Evolutionary conservation across 2,797 vertebrate species (phyloP).

Genomic region (Neosalanx taihuensis): DNA sequence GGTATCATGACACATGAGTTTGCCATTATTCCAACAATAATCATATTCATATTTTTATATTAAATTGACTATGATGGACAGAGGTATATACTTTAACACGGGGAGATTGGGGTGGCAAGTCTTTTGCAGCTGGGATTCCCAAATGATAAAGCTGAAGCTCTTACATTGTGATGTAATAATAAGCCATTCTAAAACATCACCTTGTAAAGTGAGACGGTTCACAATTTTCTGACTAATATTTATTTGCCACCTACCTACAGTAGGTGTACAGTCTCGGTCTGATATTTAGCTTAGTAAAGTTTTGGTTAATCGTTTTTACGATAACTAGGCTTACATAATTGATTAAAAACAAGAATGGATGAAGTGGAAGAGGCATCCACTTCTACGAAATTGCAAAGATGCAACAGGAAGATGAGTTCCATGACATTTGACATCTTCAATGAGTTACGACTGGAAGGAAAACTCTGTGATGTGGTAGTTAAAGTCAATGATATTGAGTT

Average conservation of each 20-base stretch:
- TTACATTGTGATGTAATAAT: conserved; percentile 13
- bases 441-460: conserved; percentile 30
- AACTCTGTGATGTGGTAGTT: conserved; percentile 44
- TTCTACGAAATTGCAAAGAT: conserved; percentile 44
- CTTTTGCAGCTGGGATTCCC: too few species aligned
- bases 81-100: too few species aligned
- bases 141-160: background rate
- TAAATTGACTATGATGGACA: too few species aligned
- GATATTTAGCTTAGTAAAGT: too few species aligned
- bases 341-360: background rate
- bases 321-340: background rate
- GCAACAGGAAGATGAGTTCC: conserved; percentile 65
- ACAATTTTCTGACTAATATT: background rate
- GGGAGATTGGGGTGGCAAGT: too few species aligned
- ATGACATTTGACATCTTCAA: conserved; percentile 48
- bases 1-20: too few species aligned
- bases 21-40: too few species aligned
- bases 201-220: background rate
- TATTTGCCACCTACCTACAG: background rate
- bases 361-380: conserved; percentile 43
- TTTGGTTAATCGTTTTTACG: too few species aligned
- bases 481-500: conserved; percentile 30
- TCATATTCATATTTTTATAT: too few species aligned
- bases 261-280: background rate
- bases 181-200: background rate